These are phyloP conservation scores for Pteromalus puparum DNA, from an alignment of 1,140 invertebrate species.

Conservation along the genomic window DNA sequence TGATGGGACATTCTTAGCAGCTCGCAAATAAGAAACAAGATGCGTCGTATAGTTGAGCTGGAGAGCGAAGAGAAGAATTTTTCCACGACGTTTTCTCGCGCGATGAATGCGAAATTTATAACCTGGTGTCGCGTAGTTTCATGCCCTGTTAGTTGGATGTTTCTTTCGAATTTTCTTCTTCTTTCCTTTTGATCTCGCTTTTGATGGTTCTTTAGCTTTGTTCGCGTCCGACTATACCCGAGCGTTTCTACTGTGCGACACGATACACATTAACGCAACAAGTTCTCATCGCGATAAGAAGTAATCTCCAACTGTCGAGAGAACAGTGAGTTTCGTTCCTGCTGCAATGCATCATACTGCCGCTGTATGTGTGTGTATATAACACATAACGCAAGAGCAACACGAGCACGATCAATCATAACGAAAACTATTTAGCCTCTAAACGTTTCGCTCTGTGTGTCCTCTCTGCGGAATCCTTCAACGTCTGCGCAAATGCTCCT, in stretches of 20 bases:
- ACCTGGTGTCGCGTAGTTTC: neutral
- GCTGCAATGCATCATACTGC: neutral
- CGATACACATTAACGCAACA: neutral
- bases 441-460: neutral
- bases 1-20: conserved; percentile 32
- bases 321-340: neutral
- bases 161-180: neutral
- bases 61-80: neutral
- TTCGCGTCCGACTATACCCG: neutral
- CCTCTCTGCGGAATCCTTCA: neutral
- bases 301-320: neutral
- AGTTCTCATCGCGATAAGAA: neutral
- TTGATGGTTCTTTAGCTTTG: too few relatives aligned
- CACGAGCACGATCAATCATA: neutral
- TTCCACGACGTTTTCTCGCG: neutral
- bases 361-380: too few relatives aligned
- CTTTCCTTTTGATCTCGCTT: too few relatives aligned
- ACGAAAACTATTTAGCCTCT: too few relatives aligned
- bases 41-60: neutral
- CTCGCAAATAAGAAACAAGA: conserved; percentile 23
- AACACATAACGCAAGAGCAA: neutral
- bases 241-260: neutral
- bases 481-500: neutral
- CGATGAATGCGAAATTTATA: neutral
- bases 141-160: too few relatives aligned